phyloP scores from a whole-genome alignment of 2,113 vertebrate species.

The Cynocephalus volans region DNA sequence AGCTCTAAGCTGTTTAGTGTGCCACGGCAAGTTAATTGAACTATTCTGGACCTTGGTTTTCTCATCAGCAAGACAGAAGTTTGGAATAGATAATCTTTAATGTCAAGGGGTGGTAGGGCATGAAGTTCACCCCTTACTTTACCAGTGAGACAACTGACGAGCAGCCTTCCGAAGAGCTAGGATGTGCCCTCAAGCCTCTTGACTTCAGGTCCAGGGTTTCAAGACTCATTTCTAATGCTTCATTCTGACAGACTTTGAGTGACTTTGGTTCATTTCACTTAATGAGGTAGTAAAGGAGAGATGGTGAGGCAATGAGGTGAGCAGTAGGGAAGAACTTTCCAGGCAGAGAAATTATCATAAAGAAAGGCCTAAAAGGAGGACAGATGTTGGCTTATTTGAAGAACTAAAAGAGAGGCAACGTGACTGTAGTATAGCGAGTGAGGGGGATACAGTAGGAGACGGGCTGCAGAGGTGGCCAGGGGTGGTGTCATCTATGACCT shows the following conservation, averaged over 20 bases:
- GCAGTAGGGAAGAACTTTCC: background rate
- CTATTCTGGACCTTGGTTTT: background rate
- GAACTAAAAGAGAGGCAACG: background rate
- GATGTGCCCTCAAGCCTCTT: background rate
- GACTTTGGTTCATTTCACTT: conserved; percentile 3
- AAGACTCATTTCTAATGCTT: conserved; percentile 1
- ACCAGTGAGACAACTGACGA: background rate
- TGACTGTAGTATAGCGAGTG: background rate
- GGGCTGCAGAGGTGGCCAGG: background rate
- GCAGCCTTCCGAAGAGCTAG: background rate
- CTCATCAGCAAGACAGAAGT: background rate
- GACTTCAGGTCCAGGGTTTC: background rate
- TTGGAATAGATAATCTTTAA: background rate
- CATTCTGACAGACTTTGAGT: background rate
- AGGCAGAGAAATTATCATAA: conserved; percentile 9
- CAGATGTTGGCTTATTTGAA: conserved; percentile 34
- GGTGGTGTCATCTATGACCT: background rate
- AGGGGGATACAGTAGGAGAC: background rate
- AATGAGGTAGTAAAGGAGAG: background rate
- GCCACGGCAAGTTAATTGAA: background rate
- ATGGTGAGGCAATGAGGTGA: background rate
- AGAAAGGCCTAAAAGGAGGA: background rate
- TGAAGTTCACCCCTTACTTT: background rate
- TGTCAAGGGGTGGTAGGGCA: background rate
- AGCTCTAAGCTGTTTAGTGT: background rate